Conservation (phyloP, 2,113 vertebrate genomes). For the Ploceus nigricollis region DNA sequence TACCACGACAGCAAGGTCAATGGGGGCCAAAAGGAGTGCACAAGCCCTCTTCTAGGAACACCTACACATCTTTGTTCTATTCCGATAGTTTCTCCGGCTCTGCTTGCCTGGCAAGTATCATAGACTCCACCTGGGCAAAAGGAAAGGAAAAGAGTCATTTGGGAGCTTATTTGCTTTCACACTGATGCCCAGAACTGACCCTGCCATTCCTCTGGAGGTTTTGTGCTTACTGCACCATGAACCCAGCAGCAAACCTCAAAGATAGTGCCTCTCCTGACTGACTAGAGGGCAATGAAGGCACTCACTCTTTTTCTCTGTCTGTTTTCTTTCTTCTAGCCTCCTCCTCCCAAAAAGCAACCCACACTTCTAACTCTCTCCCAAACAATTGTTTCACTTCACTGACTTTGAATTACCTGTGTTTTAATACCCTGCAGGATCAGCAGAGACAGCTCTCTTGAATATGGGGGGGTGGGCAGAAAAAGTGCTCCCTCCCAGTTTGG, state of each 20-base stretch:
- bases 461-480: background rate
- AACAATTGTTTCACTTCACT: background rate
- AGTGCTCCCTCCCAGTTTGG: background rate
- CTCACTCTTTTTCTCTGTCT: background rate
- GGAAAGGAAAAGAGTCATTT: background rate
- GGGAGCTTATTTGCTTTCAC: background rate
- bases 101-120: conserved; percentile 16
- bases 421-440: background rate
- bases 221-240: background rate
- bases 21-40: background rate
- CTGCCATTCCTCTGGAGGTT: background rate
- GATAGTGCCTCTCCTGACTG: background rate
- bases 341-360: background rate
- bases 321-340: background rate
- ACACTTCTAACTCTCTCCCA: background rate
- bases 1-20: background rate
- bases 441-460: background rate
- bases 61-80: background rate
- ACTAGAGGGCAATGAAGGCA: background rate
- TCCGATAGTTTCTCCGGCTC: background rate
- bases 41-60: background rate
- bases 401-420: background rate
- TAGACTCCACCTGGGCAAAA: conserved; percentile 48
- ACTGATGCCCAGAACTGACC: background rate
- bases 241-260: background rate